A percentile compares a stretch with the other conserved stretches of the same genome.
Conservation (phyloP, 2,888 invertebrate genomes). For the Mesorhabditis sp. region DNA sequence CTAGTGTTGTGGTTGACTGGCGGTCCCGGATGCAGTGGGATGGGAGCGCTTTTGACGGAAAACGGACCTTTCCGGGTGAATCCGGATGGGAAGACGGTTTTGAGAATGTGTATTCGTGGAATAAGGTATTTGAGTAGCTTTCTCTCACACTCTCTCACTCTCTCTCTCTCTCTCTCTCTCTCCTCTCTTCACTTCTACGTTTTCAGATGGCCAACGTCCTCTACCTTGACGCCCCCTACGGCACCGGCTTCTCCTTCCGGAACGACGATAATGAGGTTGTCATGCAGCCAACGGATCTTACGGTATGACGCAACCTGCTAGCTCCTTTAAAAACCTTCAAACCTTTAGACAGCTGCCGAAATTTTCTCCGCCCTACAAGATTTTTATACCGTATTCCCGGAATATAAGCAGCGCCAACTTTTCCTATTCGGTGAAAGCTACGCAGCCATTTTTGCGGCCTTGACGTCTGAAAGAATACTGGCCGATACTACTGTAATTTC, state of each 20-base stretch:
- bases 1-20: not conserved
- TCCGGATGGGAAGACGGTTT: slow-evolving; percentile 39
- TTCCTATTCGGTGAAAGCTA: slow-evolving; percentile 8
- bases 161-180: too few species aligned
- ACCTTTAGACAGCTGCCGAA: slow-evolving; percentile 9
- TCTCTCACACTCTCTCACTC: too few species aligned
- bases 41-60: slow-evolving; percentile 3
- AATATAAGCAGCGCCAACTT: slow-evolving; percentile 6
- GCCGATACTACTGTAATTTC: not conserved
- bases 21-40: not conserved
- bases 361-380: slow-evolving; percentile 10
- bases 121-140: not conserved
- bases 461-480: not conserved
- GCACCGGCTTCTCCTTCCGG: slow-evolving; percentile 62
- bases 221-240: slow-evolving; percentile 62
- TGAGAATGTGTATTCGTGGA: slow-evolving; percentile 12
- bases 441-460: not conserved
- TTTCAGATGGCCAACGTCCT: slow-evolving; percentile 61
- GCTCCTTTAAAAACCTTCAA: not conserved
- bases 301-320: not conserved
- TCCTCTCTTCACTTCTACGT: too few species aligned
- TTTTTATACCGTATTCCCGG: slow-evolving; percentile 10
- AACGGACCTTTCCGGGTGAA: slow-evolving; percentile 17
- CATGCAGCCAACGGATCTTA: not conserved
- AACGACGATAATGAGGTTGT: not conserved